phyloP scores from a whole-genome alignment of 2,888 invertebrate genomes.

The Lobophora halterata region DNA sequence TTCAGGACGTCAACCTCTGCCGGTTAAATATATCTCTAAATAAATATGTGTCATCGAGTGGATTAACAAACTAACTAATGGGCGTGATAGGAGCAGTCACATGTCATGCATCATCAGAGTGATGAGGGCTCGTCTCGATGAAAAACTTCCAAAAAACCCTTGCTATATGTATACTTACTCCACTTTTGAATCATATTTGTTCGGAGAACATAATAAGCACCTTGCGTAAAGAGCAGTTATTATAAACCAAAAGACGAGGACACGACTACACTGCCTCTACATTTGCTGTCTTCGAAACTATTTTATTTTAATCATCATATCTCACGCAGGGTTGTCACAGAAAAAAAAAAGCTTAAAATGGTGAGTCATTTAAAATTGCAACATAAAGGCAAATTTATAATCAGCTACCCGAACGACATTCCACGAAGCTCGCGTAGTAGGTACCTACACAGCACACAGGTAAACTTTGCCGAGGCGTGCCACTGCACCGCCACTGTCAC shows the following conservation, averaged over 20 bases:
- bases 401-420: conserved; percentile 67
- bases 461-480: conserved; percentile 44
- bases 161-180: background rate
- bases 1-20: conserved; percentile 35
- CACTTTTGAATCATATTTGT: too few relatives aligned
- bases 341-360: conserved; percentile 45
- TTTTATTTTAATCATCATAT: conserved; percentile 31
- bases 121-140: conserved; percentile 40
- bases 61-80: conserved; percentile 43
- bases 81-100: conserved; percentile 42
- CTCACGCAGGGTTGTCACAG: conserved; percentile 17
- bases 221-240: conserved; percentile 37
- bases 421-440: conserved; percentile 50
- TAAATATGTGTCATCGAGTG: conserved; percentile 44
- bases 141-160: conserved; percentile 34
- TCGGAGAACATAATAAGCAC: too few relatives aligned
- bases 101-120: conserved; percentile 41
- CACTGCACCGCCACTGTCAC: conserved; percentile 20
- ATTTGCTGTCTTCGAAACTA: conserved; percentile 22
- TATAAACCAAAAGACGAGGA: conserved; percentile 37
- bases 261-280: conserved; percentile 29
- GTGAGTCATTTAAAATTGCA: conserved; percentile 66
- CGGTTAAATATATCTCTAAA: conserved; percentile 39
- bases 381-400: conserved; percentile 66
- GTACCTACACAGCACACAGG: too few relatives aligned